A percentile compares a stretch with the other conserved stretches of the same genome.
These are phyloP conservation scores for Rotaria sp. DNA, from an alignment of 2,888 invertebrate species.

Conservation along the genomic window DNA sequence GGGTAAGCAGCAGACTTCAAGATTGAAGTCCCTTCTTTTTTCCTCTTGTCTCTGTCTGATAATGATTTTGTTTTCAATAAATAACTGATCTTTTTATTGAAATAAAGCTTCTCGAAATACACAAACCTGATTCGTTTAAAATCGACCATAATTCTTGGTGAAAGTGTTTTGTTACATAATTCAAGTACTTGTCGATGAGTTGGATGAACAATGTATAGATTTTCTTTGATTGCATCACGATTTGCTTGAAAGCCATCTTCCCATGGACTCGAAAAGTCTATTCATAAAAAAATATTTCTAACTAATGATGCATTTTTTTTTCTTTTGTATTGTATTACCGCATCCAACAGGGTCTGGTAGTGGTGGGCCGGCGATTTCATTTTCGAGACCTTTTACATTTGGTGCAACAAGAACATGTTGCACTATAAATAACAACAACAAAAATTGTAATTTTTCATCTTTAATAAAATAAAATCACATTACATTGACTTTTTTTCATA, in stretches of 20 bases:
- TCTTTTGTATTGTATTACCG: neutral
- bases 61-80: too few relatives aligned
- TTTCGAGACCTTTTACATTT: conserved; percentile 51
- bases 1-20: too few relatives aligned
- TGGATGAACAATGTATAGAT: conserved; percentile 53
- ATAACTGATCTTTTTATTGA: too few relatives aligned
- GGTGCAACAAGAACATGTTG: conserved; percentile 54
- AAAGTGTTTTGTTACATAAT: conserved; percentile 52
- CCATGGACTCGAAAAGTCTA: conserved; percentile 54
- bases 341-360: conserved; percentile 47
- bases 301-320: neutral
- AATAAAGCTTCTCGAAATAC: neutral
- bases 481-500: conserved; percentile 52
- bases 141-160: conserved; percentile 51
- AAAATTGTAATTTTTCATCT: neutral
- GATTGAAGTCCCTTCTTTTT: too few relatives aligned
- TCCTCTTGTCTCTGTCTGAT: too few relatives aligned
- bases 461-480: conserved; percentile 28
- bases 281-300: conserved; percentile 39
- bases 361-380: conserved; percentile 50
- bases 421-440: conserved; percentile 47
- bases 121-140: conserved; percentile 48
- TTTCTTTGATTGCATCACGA: conserved; percentile 46
- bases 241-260: conserved; percentile 48
- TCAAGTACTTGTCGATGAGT: conserved; percentile 52